phyloP scores from a whole-genome alignment of 2,113 vertebrate genomes.

The Forbesichthys agassizii region DNA sequence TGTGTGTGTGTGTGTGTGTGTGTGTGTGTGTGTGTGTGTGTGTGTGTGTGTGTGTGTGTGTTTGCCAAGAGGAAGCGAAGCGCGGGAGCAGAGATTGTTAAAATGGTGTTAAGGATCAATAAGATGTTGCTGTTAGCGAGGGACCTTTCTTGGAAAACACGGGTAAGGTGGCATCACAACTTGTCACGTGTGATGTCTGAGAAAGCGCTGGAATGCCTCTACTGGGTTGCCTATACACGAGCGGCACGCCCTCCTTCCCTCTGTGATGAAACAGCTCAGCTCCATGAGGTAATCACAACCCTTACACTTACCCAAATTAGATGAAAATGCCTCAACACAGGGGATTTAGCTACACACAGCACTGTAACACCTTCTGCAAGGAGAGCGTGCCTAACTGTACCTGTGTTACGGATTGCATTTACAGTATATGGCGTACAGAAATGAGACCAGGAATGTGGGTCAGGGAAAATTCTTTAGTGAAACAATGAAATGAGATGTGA shows the following conservation, averaged over 20 bases:
- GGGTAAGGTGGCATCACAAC: conserved; percentile 65
- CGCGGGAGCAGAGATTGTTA: conserved; percentile 56
- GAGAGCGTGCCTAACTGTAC: conserved; percentile 51
- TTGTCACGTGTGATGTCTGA: conserved; percentile 68
- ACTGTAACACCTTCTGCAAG: conserved; percentile 52
- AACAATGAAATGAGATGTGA: conserved; percentile 30
- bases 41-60: not conserved
- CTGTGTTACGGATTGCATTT: conserved; percentile 49
- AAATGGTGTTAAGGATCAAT: conserved; percentile 72
- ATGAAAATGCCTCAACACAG: conserved; percentile 68
- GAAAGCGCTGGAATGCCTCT: conserved; percentile 51
- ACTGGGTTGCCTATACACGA: conserved; percentile 33
- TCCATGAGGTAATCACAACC: conserved; percentile 65
- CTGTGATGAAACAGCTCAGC: conserved; percentile 62
- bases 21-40: too few relatives aligned
- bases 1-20: conserved; percentile 3
- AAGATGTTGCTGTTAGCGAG: conserved; percentile 60
- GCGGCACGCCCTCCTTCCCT: not conserved
- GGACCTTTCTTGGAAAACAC: conserved; percentile 66
- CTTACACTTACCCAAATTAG: conserved; percentile 65
- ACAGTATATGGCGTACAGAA: conserved; percentile 57
- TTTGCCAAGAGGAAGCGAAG: not conserved
- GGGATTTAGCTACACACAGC: conserved; percentile 59
- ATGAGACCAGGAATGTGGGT: conserved; percentile 77
- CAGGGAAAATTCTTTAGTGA: conserved; percentile 69